These are phyloP conservation scores for Urocitellus parryii DNA, from an alignment of 2,113 vertebrate species.

Conservation along the genomic window DNA sequence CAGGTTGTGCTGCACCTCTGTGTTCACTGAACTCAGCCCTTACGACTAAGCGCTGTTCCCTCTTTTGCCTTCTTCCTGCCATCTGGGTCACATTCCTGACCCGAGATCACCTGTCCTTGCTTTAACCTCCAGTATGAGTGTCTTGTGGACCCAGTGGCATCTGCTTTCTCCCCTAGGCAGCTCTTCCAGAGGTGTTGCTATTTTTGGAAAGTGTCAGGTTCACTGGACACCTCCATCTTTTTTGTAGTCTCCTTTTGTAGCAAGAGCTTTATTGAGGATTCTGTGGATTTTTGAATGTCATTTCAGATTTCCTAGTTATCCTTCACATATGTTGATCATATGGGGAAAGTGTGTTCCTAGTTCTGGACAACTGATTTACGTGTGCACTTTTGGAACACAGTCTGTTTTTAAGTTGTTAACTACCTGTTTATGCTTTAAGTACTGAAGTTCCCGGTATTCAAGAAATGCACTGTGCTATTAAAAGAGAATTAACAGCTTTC, in stretches of 20 bases:
- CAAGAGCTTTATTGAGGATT: background rate
- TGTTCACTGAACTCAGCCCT: background rate
- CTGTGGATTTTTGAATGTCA: background rate
- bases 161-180: too few species aligned
- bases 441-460: conserved; percentile 17
- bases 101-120: background rate
- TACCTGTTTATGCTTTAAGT: conserved; percentile 56
- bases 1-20: rapidly evolving
- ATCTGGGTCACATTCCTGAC: background rate
- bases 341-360: background rate
- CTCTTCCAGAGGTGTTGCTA: background rate
- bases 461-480: conserved; percentile 27
- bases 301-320: background rate
- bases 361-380: background rate
- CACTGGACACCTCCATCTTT: background rate
- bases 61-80: background rate
- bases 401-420: conserved; percentile 52
- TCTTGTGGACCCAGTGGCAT: background rate
- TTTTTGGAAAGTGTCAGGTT: background rate
- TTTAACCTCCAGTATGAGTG: background rate
- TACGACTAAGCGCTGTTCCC: rapidly evolving
- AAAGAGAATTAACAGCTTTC: conserved; percentile 75
- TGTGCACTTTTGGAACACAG: background rate
- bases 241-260: background rate
- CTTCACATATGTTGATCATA: background rate